Evolutionary conservation across 2,888 invertebrate genomes (phyloP), one percentile per base, ranked within the genome.

Genomic region (Terebella lapidaria): DNA sequence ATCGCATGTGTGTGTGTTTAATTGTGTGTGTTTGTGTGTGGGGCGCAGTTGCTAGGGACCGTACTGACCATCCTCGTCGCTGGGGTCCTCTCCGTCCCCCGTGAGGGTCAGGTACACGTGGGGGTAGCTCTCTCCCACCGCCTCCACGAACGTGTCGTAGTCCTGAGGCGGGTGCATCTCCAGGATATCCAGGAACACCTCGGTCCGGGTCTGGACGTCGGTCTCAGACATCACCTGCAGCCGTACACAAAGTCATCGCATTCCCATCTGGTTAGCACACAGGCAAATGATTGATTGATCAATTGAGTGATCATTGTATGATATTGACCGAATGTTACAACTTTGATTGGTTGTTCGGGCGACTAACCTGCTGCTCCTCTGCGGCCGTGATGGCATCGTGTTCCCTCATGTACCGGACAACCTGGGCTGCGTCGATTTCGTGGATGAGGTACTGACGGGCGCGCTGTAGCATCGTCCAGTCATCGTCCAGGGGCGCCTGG

Each of bases 71-170:
- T 49, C 53, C 5, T 53, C 53, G 28, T 53, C 28, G 58, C 30
- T 54, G n/a, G 54, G 42, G 42, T 57, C 35, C 26, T 60, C 62
- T n/a, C 46, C 59, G 35, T 52, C 56, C 2, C 59, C 59, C n/a
- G 56, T 62, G 4, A 62, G 53, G 18, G 35, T 42, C 20, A 62
- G 62, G 28, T 62, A 62, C 25, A 62, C 56, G 42, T 62, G 62
- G n/a, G 62, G 62, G 30, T 62, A 62, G 20, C 28, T 24, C 52
- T 62, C 62, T 10, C 56, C 51, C 15, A 60, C 20, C 3, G 59
- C 59, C 4, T 62, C 62, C 5, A 62, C 52, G 29, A 62, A 56
- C 4, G 28, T 29, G 45, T 56, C 56, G 47, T 60, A 56, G 4
- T 42, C 49, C 20, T 25, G 56, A 3, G 56, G 62, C n/a, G 56